These are phyloP conservation scores for Urechis unicinctus DNA, from an alignment of 2,888 invertebrate species.

Conservation along the genomic window DNA sequence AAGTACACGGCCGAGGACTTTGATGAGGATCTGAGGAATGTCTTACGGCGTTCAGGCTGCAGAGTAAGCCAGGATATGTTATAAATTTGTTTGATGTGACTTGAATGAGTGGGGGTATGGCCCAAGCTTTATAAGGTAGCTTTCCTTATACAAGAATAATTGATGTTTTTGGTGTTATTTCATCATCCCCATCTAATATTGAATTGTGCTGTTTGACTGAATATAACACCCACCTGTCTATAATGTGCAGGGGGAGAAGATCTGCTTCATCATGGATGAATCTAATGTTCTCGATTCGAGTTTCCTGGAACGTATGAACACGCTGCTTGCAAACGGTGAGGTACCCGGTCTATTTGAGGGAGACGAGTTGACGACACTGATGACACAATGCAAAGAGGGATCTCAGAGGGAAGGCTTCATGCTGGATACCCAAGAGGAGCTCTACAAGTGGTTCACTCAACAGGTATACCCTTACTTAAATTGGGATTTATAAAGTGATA, in stretches of 20 bases:
- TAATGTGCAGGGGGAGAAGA: constrained; percentile 83
- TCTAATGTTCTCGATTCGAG: constrained; percentile 98
- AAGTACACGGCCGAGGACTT: constrained; percentile 98
- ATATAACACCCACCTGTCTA: too few species aligned
- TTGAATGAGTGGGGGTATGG: too few species aligned
- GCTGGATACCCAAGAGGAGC: constrained; percentile 95
- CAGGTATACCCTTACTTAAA: constrained; percentile 32
- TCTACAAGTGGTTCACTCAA: constrained; percentile 99
- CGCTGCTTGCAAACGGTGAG: constrained; percentile 96
- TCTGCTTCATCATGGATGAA: constrained; percentile 98
- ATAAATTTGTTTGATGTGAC: too few species aligned
- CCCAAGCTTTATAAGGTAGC: too few species aligned
- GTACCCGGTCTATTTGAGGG: constrained; percentile 62
- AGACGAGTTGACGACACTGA: constrained; percentile 95
- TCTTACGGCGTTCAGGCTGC: constrained; percentile 56
- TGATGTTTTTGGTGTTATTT: not conserved
- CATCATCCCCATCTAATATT: not conserved
- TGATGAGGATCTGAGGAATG: constrained; percentile 86
- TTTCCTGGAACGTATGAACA: constrained; percentile 98
- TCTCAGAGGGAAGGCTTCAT: constrained; percentile 95
- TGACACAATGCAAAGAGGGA: constrained; percentile 99
- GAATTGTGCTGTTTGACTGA: not conserved
- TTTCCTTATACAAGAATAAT: not conserved
- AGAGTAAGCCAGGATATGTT: constrained; percentile 42
- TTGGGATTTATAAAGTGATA: not conserved